phyloP scores from a whole-genome alignment of 2,888 invertebrate species.

The Trachelus troglodyta region DNA sequence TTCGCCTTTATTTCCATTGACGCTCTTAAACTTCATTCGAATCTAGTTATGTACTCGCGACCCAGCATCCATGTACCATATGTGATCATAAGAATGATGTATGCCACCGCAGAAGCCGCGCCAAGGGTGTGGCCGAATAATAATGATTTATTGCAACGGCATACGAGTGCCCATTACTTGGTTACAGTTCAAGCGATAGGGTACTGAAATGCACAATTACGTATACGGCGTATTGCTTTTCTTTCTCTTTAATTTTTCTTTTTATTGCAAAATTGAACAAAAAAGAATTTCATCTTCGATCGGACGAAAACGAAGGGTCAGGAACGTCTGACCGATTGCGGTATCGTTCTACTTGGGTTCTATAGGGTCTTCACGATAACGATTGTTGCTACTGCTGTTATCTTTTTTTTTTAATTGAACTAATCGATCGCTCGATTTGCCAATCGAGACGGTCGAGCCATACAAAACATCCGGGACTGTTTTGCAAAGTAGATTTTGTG shows the following conservation, averaged over 20 bases:
- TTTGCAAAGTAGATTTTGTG: not conserved
- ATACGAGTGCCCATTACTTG: conserved; percentile 13
- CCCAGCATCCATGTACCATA: not conserved
- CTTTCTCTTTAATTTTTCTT: not conserved
- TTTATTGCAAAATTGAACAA: not conserved
- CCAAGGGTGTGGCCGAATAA: conserved; percentile 49
- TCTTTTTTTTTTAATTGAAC: not conserved
- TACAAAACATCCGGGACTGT: conserved; percentile 3
- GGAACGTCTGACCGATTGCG: not conserved
- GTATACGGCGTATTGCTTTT: not conserved
- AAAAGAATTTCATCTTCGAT: not conserved
- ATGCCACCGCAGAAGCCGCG: conserved; percentile 33
- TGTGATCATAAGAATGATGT: conserved; percentile 35
- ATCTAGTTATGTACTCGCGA: not conserved
- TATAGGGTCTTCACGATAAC: not conserved
- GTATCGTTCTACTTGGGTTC: not conserved
- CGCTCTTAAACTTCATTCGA: not conserved
- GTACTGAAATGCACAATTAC: conserved; percentile 20
- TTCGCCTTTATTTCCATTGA: not conserved
- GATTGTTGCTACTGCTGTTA: not conserved
- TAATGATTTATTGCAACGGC: conserved; percentile 45
- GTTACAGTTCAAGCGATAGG: conserved; percentile 26
- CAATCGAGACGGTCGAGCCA: not conserved
- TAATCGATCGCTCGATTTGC: not conserved
- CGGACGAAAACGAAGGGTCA: not conserved